Evolutionary conservation across 2,113 vertebrate genomes (phyloP).

Genomic region (Sterrhoptilus dennistouni): DNA sequence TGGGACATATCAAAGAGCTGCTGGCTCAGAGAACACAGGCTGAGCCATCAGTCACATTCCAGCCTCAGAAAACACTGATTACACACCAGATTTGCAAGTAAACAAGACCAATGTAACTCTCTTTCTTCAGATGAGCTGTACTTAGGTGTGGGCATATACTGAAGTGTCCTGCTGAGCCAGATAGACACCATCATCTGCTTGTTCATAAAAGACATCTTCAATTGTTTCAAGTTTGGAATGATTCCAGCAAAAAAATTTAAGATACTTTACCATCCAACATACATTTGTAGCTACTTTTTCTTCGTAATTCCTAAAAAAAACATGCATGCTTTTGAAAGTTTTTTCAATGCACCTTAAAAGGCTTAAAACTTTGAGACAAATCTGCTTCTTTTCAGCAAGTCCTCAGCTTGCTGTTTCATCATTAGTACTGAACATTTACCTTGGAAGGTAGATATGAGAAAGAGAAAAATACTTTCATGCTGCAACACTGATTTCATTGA

Average conservation of each 20-base stretch:
- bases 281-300: not conserved
- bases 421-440: not conserved
- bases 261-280: not conserved
- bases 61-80: not conserved
- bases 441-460: constrained; percentile 22
- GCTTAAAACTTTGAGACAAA: not conserved
- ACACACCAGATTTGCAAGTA: not conserved
- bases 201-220: not conserved
- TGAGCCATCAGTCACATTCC: not conserved
- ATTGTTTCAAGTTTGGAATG: not conserved
- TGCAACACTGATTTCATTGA: constrained; percentile 56
- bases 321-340: not conserved
- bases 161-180: not conserved
- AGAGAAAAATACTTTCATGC: not conserved
- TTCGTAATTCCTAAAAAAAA: not conserved
- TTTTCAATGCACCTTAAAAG: not conserved
- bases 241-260: not conserved
- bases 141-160: not conserved
- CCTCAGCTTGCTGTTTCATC: not conserved
- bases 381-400: not conserved
- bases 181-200: not conserved
- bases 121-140: not conserved
- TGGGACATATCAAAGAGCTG: not conserved
- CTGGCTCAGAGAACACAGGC: not conserved
- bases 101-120: not conserved